These are phyloP conservation scores for Hydrolagus affinis DNA, from an alignment of 2,113 vertebrate genomes.

Conservation along the genomic window DNA sequence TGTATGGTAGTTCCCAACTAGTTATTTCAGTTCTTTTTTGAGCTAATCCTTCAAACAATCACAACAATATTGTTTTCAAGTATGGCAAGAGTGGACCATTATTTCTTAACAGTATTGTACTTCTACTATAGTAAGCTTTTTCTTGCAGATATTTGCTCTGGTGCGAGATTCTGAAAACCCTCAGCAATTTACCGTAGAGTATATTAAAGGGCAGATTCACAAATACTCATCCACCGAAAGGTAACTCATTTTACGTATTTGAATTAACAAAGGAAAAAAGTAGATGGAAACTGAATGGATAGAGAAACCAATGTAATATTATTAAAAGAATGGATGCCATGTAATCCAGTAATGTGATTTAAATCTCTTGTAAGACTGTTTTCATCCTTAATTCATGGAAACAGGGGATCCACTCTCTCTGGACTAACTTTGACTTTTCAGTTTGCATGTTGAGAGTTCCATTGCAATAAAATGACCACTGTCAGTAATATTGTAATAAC, in stretches of 20 bases:
- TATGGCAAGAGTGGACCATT: too few relatives aligned
- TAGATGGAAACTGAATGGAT: background rate
- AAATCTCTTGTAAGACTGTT: background rate
- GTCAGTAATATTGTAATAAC: too few relatives aligned
- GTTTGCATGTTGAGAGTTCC: too few relatives aligned
- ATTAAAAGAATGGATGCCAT: background rate
- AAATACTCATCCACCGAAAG: constrained; percentile 95
- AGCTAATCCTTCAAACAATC: too few relatives aligned
- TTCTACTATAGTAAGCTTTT: background rate
- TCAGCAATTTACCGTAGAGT: constrained; percentile 91
- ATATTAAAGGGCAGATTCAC: constrained; percentile 90
- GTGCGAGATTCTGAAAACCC: constrained; percentile 91
- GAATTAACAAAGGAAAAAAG: background rate
- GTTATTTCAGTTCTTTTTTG: too few relatives aligned
- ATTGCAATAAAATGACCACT: too few relatives aligned
- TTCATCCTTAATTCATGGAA: background rate
- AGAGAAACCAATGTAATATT: background rate
- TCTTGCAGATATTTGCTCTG: constrained; percentile 83
- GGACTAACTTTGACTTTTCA: background rate
- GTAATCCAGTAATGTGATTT: background rate
- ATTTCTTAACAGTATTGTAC: background rate
- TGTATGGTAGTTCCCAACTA: too few relatives aligned
- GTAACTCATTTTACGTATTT: constrained; percentile 49
- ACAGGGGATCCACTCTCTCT: background rate
- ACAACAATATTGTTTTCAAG: too few relatives aligned